Percentiles rank a stretch among this genome's conserved stretches.
phyloP scores from a whole-genome alignment of 2,888 invertebrate species.

The Dolichopus griseipennis region DNA sequence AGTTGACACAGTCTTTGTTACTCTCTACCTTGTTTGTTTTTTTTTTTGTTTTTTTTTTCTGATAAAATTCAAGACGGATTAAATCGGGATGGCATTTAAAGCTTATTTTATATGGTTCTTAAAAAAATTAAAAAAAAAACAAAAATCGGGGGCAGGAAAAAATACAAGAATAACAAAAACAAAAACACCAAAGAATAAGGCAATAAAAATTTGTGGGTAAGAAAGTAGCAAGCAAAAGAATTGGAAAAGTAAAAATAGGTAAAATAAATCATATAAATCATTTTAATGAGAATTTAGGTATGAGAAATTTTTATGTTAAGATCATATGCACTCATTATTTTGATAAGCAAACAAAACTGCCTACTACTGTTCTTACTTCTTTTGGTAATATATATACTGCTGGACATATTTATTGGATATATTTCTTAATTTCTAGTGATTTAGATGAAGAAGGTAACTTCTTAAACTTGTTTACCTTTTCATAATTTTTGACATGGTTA shows the following conservation, averaged over 20 bases:
- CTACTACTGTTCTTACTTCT: no score
- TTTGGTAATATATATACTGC: no score
- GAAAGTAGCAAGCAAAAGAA: no score
- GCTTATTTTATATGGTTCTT: not conserved
- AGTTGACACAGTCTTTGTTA: no score
- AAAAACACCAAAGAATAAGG: not conserved
- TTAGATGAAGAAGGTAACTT: no score
- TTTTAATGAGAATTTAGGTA: not conserved
- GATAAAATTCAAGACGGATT: not conserved
- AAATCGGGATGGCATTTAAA: not conserved
- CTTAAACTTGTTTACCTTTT: no score
- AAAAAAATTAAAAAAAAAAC: not conserved
- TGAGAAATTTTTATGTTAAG: not conserved
- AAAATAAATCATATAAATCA: constrained; percentile 1
- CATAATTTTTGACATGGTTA: no score
- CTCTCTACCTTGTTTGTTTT: not conserved
- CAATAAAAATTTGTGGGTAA: no score
- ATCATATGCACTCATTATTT: not conserved
- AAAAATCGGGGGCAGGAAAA: no score
- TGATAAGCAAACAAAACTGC: not conserved
- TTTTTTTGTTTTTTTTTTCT: not conserved
- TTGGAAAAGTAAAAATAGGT: no score
- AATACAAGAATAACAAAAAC: not conserved
- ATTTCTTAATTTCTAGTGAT: no score
- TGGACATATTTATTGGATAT: no score